Evolutionary conservation across 2,113 vertebrate species (phyloP).

Genomic region (Zapus hudsonius): DNA sequence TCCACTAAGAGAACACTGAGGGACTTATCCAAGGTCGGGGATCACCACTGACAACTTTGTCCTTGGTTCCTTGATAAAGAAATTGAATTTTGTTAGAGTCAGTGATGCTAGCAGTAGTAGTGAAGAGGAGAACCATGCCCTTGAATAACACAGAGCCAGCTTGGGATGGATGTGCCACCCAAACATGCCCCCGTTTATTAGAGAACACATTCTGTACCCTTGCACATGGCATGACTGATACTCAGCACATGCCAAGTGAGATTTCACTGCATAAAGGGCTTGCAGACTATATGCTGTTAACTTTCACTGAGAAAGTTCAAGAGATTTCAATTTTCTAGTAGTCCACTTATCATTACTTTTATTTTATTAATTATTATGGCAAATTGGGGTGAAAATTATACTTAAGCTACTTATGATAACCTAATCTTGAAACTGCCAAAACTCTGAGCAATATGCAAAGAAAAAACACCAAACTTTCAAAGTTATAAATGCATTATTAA

Average conservation of each 20-base stretch:
- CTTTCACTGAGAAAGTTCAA: background rate
- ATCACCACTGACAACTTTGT: too few species aligned
- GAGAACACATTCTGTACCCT: background rate
- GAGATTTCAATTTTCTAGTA: background rate
- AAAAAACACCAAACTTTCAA: background rate
- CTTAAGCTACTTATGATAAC: background rate
- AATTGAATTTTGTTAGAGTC: too few species aligned
- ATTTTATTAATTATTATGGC: background rate
- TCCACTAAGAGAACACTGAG: too few species aligned
- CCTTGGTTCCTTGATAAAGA: too few species aligned
- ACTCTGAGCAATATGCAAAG: background rate
- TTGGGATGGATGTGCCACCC: background rate
- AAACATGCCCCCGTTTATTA: background rate
- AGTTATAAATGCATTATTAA: background rate
- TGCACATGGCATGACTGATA: background rate
- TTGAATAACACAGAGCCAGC: background rate
- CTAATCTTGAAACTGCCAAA: constrained; percentile 11
- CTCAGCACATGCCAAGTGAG: background rate
- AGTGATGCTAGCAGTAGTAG: background rate
- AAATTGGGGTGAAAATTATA: background rate
- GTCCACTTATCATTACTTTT: background rate
- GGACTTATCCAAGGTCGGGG: too few species aligned
- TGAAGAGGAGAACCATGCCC: background rate
- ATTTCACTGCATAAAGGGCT: background rate
- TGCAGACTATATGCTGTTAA: background rate